Conservation (phyloP, 2,888 invertebrate species). For the Hedychridium roseum region DNA sequence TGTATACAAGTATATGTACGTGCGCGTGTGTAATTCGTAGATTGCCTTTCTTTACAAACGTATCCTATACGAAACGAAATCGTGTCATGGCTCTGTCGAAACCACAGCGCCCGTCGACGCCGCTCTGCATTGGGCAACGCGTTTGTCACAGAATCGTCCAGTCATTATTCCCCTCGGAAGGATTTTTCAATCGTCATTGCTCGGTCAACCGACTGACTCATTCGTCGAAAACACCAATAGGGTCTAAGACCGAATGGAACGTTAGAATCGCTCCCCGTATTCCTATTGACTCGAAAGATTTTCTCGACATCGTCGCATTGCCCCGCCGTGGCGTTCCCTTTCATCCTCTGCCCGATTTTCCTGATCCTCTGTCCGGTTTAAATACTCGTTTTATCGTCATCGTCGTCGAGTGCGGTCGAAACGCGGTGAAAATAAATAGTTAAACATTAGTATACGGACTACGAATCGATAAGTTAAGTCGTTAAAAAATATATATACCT, state of each 20-base stretch:
- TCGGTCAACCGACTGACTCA: no score
- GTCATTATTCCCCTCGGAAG: no score
- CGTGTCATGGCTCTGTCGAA: slow-evolving; percentile 14
- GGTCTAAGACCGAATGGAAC: no score
- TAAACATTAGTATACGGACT: slow-evolving; percentile 32
- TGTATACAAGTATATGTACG: slow-evolving; percentile 12
- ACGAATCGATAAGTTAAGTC: slow-evolving; percentile 45
- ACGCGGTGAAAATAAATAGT: slow-evolving; percentile 40
- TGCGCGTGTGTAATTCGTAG: slow-evolving; percentile 29
- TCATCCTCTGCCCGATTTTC: background rate
- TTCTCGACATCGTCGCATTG: no score
- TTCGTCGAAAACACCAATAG: no score
- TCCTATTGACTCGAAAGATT: no score
- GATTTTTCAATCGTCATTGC: no score
- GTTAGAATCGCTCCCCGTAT: no score
- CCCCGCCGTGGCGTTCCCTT: no score
- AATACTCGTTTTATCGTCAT: slow-evolving; percentile 24
- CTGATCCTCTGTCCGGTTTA: background rate
- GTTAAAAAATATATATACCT: slow-evolving; percentile 47
- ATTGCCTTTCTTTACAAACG: slow-evolving; percentile 29
- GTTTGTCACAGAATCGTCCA: no score
- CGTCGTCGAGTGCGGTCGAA: slow-evolving; percentile 38
- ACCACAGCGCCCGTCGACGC: slow-evolving; percentile 6
- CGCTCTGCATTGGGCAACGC: no score
- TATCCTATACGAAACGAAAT: slow-evolving; percentile 28